Evolutionary conservation across 2,113 vertebrate genomes (phyloP), one percentile per base, ranked within the genome.

Genomic region (Trematocara nigrifrons): DNA sequence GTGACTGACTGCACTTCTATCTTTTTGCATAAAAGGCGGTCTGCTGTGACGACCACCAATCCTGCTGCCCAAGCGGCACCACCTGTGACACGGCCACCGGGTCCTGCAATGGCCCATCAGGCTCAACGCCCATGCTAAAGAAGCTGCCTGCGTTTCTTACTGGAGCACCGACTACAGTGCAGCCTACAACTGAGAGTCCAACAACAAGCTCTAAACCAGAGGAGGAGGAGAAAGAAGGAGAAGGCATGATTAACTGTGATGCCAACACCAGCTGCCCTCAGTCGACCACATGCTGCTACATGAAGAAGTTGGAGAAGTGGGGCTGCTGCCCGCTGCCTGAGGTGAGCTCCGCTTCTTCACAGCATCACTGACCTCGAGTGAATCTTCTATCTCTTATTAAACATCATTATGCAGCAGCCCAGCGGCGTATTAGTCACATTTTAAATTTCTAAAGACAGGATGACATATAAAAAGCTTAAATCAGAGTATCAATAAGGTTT

Each of bases 251-350:
- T 31, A 35, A 26, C 1, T 97, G 96, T 89, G 94, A 96, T 20
- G 0, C 4, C 6, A 77, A 84, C 2, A 90, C 83, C 80, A 90
- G 86, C 87, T 97, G 96, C 77, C 93, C 94, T 26, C 59, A 29
- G 5, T 26, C 51, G 40, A 87, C 87, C 54, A 95, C 96, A 59
- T 96, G 95, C 89, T 96, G 95, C 91, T 86, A 92, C 45, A 93
- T 93, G 86, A 4, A 6, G 3, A 42, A 74, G 1, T 10, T 12
- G 12, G n/a, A 86, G 0, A 86, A 59, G 51, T 95, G 94, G 93
- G 94, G 94, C 66, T 96, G 95, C 38, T 96, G 95, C 61, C 95
- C 94, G 2, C 86, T 96, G 57, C 86, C 90, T 15, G 1, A 95
- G 22, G 95, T 96, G 26, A 92, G 88, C 40, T 15, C 11, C 5